A percentile compares a stretch with the other conserved stretches of the same genome.
phyloP scores from a whole-genome alignment of 2,888 invertebrate species.

The Eueremaeus valkanovi region DNA sequence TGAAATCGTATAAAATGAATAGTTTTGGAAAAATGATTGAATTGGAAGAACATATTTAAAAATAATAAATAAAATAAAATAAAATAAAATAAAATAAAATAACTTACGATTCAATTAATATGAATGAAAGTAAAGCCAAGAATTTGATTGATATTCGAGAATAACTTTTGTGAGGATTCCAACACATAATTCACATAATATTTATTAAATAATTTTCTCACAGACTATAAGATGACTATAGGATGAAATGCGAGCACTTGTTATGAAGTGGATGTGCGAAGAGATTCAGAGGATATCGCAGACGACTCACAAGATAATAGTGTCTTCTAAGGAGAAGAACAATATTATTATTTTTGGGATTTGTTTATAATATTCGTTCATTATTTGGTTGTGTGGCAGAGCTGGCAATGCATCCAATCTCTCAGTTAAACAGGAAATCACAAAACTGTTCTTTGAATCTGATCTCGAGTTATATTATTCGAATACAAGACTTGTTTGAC shows the following conservation, averaged over 20 bases:
- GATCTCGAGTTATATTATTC: not conserved
- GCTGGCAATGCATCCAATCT: not conserved
- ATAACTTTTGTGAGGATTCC: not conserved
- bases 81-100: not conserved
- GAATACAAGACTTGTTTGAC: slow-evolving; percentile 3
- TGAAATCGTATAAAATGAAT: not conserved
- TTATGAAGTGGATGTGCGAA: not conserved
- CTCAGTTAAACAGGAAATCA: slow-evolving; percentile 15
- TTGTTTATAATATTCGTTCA: slow-evolving; percentile 21
- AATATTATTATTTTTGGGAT: not conserved
- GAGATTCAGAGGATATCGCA: not conserved
- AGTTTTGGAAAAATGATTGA: too few species aligned
- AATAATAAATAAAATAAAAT: too few species aligned
- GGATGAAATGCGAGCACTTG: not conserved
- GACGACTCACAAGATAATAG: not conserved
- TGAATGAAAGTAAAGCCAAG: not conserved
- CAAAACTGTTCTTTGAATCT: not conserved
- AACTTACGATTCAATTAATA: not conserved
- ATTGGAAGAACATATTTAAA: too few species aligned
- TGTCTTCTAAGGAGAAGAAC: not conserved
- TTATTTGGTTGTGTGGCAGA: slow-evolving; percentile 27
- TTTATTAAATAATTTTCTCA: too few species aligned
- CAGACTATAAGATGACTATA: not conserved
- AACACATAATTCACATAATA: slow-evolving; percentile 18
- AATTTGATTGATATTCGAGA: not conserved